phyloP scores from a whole-genome alignment of 2,888 invertebrate genomes.

The Baronia brevicornis region DNA sequence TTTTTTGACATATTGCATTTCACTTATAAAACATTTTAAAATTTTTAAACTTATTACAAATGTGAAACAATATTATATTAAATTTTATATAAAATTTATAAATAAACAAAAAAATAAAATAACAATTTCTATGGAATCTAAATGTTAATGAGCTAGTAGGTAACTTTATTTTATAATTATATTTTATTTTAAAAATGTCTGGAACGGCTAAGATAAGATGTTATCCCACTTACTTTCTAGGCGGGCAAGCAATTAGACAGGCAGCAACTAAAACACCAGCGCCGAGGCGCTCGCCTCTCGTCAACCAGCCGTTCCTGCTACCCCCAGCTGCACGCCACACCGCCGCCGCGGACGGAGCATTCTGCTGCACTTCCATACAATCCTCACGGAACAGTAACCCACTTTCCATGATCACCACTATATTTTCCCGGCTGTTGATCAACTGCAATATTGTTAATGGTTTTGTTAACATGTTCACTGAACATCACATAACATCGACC shows the following conservation, averaged over 20 bases:
- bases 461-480: background rate
- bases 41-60: too few species aligned
- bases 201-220: conserved; percentile 10
- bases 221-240: conserved; percentile 33
- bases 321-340: conserved; percentile 43
- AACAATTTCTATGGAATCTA: too few species aligned
- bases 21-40: too few species aligned
- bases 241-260: conserved; percentile 35
- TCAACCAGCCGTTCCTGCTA: conserved; percentile 42
- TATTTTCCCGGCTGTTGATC: conserved; percentile 42
- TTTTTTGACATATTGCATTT: too few species aligned
- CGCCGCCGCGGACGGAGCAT: conserved; percentile 35
- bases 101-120: conserved; percentile 3
- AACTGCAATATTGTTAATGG: conserved; percentile 33
- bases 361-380: conserved; percentile 56
- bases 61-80: conserved; percentile 7
- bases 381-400: conserved; percentile 65
- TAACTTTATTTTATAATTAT: too few species aligned
- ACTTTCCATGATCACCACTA: conserved; percentile 54
- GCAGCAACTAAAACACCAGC: conserved; percentile 24
- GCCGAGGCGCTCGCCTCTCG: conserved; percentile 38
- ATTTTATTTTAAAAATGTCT: too few species aligned
- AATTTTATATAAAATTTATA: conserved; percentile 1
- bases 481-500: background rate
- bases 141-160: too few species aligned